phyloP scores from a whole-genome alignment of 1,140 invertebrate species.

The Colletes gigas region DNA sequence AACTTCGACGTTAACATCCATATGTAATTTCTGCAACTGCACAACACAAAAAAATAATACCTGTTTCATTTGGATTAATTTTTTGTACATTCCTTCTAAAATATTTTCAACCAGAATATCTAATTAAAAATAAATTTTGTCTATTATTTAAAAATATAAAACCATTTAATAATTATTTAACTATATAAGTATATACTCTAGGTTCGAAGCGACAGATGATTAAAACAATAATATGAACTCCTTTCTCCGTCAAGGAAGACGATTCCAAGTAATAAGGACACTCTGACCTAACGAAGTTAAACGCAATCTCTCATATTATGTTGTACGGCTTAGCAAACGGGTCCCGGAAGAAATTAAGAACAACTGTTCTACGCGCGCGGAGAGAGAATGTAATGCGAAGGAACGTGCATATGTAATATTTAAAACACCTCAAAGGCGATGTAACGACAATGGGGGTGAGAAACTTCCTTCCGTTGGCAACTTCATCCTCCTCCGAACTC shows the following conservation, averaged over 20 bases:
- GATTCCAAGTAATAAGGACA: neutral
- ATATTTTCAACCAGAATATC: too few species aligned
- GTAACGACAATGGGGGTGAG: slow-evolving; percentile 47
- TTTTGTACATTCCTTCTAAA: too few species aligned
- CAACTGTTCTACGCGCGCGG: neutral
- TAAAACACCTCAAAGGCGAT: slow-evolving; percentile 57
- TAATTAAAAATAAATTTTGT: too few species aligned
- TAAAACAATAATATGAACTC: neutral
- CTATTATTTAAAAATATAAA: too few species aligned
- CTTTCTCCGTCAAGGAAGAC: neutral
- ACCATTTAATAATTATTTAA: too few species aligned
- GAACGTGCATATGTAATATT: slow-evolving; percentile 44
- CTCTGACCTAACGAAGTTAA: slow-evolving; percentile 11
- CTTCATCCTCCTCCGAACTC: slow-evolving; percentile 51
- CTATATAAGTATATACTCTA: too few species aligned
- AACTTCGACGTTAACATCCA: too few species aligned
- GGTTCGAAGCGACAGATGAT: too few species aligned
- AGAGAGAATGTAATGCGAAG: slow-evolving; percentile 1
- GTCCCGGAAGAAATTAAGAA: slow-evolving; percentile 32
- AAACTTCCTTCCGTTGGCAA: slow-evolving; percentile 58
- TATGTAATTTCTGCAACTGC: too few species aligned
- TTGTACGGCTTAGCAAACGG: neutral
- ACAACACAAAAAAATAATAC: too few species aligned
- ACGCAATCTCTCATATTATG: slow-evolving; percentile 30
- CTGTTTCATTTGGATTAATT: too few species aligned